These are phyloP conservation scores for Sceloporus undulatus DNA, from an alignment of 2,113 vertebrate species.

Conservation along the genomic window DNA sequence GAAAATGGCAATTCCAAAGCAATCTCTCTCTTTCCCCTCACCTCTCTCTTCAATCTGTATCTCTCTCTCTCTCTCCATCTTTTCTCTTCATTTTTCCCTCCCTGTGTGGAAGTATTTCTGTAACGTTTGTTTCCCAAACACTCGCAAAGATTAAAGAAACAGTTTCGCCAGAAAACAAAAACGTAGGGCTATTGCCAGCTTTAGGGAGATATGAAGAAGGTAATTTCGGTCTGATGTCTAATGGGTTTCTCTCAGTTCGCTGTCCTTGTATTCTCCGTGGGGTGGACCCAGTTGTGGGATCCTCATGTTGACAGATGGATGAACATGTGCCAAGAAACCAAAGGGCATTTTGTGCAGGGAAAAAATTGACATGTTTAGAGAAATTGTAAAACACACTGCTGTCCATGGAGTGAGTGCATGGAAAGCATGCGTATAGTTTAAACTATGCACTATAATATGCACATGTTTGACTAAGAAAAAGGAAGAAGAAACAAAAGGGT, in stretches of 20 bases:
- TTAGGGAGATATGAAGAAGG: neutral
- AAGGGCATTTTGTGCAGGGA: no score
- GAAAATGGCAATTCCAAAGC: conserved; percentile 70
- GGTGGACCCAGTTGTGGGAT: no score
- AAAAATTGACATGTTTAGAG: conserved; percentile 7
- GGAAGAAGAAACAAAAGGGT: no score
- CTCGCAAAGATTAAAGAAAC: conserved; percentile 63
- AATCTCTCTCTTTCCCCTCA: conserved; percentile 36
- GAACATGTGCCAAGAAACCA: no score
- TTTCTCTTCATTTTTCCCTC: conserved; percentile 49
- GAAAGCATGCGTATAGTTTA: no score
- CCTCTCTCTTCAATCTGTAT: conserved; percentile 26
- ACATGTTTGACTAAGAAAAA: no score
- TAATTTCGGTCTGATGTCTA: neutral
- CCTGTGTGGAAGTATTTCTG: conserved; percentile 26
- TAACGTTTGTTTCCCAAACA: conserved; percentile 60
- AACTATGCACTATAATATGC: no score
- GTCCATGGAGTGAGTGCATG: no score
- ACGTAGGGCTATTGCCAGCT: neutral
- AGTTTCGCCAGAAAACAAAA: conserved; percentile 37
- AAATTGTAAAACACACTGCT: no score
- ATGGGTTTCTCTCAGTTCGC: no score
- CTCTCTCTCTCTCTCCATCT: conserved; percentile 18
- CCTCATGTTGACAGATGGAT: no score
- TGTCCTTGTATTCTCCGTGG: no score